A percentile compares a stretch with the other conserved stretches of the same genome.
phyloP scores from a whole-genome alignment of 2,113 vertebrate species.

The Fulmarus glacialis region DNA sequence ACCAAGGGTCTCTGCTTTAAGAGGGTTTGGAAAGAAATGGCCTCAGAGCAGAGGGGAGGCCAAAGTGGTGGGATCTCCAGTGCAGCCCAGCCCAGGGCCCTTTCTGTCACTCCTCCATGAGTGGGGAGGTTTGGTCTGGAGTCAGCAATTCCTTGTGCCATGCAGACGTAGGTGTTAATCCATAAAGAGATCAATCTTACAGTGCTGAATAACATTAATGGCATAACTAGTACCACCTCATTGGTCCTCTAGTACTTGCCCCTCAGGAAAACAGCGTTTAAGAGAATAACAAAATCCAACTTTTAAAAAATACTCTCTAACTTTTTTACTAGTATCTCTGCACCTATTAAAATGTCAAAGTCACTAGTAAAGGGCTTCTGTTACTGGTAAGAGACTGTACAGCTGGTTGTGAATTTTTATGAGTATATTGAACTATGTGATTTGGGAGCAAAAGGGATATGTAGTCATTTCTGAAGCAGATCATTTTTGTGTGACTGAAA shows the following conservation, averaged over 20 bases:
- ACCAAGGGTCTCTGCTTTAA: background rate
- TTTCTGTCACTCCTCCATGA: background rate
- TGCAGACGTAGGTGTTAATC: background rate
- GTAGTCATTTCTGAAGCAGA: background rate
- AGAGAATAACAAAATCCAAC: background rate
- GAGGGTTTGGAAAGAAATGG: background rate
- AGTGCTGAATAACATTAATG: background rate
- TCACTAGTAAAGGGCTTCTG: background rate
- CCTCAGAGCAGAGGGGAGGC: background rate
- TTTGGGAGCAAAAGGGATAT: background rate
- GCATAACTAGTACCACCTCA: background rate
- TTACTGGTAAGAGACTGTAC: background rate
- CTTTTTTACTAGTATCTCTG: background rate
- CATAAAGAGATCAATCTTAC: background rate
- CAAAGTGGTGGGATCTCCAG: background rate
- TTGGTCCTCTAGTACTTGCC: background rate
- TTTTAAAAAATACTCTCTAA: background rate
- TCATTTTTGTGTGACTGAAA: background rate
- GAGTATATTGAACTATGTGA: background rate
- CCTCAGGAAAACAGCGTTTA: background rate
- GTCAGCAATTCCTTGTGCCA: background rate
- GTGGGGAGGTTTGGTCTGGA: background rate
- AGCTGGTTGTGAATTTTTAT: background rate
- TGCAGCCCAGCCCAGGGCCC: background rate
- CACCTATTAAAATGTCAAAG: background rate